These are phyloP conservation scores for Philonicus albiceps DNA, from an alignment of 2,888 invertebrate species.

Conservation along the genomic window DNA sequence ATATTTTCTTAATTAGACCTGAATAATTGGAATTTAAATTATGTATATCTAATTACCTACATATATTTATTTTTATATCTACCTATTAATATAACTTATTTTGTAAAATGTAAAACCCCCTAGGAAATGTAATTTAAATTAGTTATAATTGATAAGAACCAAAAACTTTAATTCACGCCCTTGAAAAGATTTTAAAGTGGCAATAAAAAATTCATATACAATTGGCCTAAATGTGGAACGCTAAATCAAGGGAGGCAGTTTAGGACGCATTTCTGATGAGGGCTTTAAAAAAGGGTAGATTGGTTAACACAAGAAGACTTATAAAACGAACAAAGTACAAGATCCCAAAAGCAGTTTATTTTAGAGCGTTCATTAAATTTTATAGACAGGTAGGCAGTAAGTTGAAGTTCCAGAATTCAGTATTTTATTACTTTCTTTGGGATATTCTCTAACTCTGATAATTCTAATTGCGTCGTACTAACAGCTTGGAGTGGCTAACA, in stretches of 20 bases:
- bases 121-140: background rate
- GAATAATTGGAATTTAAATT: background rate
- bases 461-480: too few relatives aligned
- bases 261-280: background rate
- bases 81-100: background rate
- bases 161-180: background rate
- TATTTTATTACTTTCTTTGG: background rate
- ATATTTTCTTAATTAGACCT: background rate
- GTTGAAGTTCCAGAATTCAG: background rate
- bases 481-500: too few relatives aligned
- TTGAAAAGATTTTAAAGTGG: background rate
- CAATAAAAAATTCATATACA: background rate
- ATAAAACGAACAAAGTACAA: background rate
- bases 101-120: background rate
- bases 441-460: background rate
- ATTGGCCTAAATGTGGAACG: background rate
- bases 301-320: background rate
- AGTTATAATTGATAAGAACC: background rate
- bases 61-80: background rate
- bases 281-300: background rate
- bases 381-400: background rate
- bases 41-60: background rate
- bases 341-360: background rate
- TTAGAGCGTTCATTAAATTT: background rate
- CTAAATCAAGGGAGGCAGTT: background rate